Evolutionary conservation across 2,797 vertebrate species (phyloP), one percentile per base, ranked within the genome.

Genomic region (Esox masquinongy): DNA sequence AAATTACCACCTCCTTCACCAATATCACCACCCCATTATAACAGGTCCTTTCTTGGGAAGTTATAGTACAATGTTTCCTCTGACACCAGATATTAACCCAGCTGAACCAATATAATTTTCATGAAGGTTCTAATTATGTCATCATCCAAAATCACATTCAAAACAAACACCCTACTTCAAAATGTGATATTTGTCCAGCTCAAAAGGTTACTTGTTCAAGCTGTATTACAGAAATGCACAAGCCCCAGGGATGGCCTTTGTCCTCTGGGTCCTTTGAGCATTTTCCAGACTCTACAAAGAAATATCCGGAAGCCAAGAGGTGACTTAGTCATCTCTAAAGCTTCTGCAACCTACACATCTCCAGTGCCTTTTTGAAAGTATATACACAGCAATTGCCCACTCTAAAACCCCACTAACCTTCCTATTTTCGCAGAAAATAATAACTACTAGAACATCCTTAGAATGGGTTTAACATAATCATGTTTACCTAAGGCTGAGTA

Each of bases 401-500:
- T 70, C 36, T 39, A 19, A 67, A 66, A 67, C 12, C 64, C 64
- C 16, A 36, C 11, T 29, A 24, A 36, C 64, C 26, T 67, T 24
- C 64, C 24, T 67, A 34, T 36, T 16, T 8, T 17, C 15, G 12
- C 31, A 69, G 19, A 17, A 77, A 70, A 75, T 16, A 72, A 63
- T 3, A 26, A 70, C 50, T 19, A 70, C 67, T 2, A 26, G 72
- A 51, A 72, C 6, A 19, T 79, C 79, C 75, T 74, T 36, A 64
- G 22, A 11, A 77, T 70, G 31, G 5, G 3, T 79, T 83, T 85
- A 87, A 88, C 88, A 83, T 83, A 77, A 84, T 85, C 72, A 73
- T 47, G 83, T 56, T 56, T 56, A 56, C 6, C 53, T 56, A 63
- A 73, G 51, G 72, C 81, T 77, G 47, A n/a, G 78, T 49, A 80